phyloP scores from a whole-genome alignment of 2,888 invertebrate genomes.

The Lacanobia wlatinum region DNA sequence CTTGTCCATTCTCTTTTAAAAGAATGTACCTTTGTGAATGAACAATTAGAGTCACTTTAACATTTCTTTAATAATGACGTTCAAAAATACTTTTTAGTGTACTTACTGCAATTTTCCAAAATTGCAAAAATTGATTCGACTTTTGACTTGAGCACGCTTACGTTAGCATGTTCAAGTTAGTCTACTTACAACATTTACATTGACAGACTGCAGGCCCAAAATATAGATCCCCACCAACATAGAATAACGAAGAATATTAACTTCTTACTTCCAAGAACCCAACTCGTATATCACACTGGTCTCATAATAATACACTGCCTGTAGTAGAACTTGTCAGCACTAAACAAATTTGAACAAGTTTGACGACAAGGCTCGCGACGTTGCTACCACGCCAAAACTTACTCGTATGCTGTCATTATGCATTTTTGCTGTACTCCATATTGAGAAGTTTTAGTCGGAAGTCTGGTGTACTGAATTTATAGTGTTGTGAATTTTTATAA shows the following conservation, averaged over 20 bases:
- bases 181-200: background rate
- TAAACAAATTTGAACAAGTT: constrained; percentile 61
- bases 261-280: constrained; percentile 5
- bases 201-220: background rate
- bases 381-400: constrained; percentile 45
- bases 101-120: no score
- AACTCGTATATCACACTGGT: constrained; percentile 20
- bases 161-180: no score
- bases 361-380: constrained; percentile 38
- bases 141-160: no score
- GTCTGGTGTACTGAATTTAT: background rate
- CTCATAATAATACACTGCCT: constrained; percentile 49
- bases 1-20: no score
- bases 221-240: background rate
- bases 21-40: no score
- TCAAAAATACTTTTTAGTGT: no score
- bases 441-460: constrained; percentile 28
- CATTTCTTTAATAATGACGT: no score
- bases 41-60: no score
- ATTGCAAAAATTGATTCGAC: no score
- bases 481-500: background rate
- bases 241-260: constrained; percentile 22
- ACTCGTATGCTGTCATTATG: constrained; percentile 40
- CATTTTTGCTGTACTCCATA: constrained; percentile 40
- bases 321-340: constrained; percentile 40